Evolutionary conservation across 2,888 invertebrate species (phyloP), one percentile per base, ranked within the genome.

Genomic region (Phortica okadai): DNA sequence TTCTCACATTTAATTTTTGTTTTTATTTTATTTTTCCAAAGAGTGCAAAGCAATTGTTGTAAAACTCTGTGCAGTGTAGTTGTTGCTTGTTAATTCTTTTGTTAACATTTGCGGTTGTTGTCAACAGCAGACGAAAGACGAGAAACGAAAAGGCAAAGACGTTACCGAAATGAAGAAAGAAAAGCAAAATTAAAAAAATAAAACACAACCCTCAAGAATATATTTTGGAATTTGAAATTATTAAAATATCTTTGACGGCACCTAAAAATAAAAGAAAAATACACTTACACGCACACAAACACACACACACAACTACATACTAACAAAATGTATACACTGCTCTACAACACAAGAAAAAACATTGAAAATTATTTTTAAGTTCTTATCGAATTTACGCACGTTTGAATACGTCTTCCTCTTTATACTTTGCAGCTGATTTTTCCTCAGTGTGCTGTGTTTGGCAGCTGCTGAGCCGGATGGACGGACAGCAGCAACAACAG

Each of bases 331-430:
- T 14, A 16, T 5, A 21, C 59, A 25, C 50, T 45, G 16, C 16
- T n/a, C 21, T 8, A 8, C 21, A n/a, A 6, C 59, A 59, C 21
- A 59, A 14, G 7, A 8, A 16, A 16, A 41, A 41, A 66, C 33
- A 66, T 41, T 66, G 1, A 70, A 45, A 50, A 70, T 33, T 25
- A 54, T 70, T 70, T 70, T 54, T 54, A 54, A 7, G n/a, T 72
- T n/a, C 16, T 72, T 25, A 11, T 44, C n/a, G n/a, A 72, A 50
- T 72, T 72, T 72, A 72, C 70, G 70, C 70, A 72, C 70, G 70
- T 72, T 54, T 56, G 70, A 56, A 50, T 72, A 2, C 54, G 44
- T 25, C 33, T 21, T 14, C 8, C 50, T 11, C 21, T 69, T 25
- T 72, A 4, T 16, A 25, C 41, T 70, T 54, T 50, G 67, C 67